Evolutionary conservation across 2,888 invertebrate species (phyloP), one percentile per base, ranked within the genome.

Genomic region (Helobdella robusta): DNA sequence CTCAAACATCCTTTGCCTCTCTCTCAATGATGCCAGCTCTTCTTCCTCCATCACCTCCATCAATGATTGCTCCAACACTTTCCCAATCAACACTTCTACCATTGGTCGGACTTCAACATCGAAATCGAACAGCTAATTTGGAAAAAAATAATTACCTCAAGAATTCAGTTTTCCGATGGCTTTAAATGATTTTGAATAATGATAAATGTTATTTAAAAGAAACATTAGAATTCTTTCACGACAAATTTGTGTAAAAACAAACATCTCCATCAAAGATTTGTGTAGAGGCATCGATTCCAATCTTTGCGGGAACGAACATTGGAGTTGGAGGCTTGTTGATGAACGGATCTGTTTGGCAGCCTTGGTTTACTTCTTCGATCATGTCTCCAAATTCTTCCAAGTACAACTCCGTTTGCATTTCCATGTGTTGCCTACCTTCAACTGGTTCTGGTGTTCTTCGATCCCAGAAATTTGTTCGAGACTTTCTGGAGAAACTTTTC

Each of bases 11-110:
- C 86, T 83, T 78, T 88, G 89, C 76, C 91, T 89, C 75, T 87
- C 86, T 67, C 87, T 83, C 71, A 93, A 81, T 32, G 87, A 85
- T 3, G 87, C 86, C 71, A 92, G 82, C 80, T 94, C 93, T 80
- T 93, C 92, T 78, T 94, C 93, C 78, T 93, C 91, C 72, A 91
- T 84, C 44, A 91, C 89, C 80, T 94, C 93, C 18, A 88, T 84
- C 72, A 93, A 82, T 58, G 91, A 86, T 82, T 91, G 91, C 78
- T 93, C 90, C 67, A 91, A 83, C 68, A 90, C 89, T 80, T 89
- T 89, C 63, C 91, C 91, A 54, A 93, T 88, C 68, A 94, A 82
- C 60, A 88, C 87, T 79, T 93, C 91, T 69, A 93, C 83, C 70
- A 93, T 86, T 1, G 92, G 91, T 78, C 88, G 86, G 64, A 92